Base-by-base conservation (phyloP, 2,113 vertebrate genomes). In the Platycercus adscitus region DNA sequence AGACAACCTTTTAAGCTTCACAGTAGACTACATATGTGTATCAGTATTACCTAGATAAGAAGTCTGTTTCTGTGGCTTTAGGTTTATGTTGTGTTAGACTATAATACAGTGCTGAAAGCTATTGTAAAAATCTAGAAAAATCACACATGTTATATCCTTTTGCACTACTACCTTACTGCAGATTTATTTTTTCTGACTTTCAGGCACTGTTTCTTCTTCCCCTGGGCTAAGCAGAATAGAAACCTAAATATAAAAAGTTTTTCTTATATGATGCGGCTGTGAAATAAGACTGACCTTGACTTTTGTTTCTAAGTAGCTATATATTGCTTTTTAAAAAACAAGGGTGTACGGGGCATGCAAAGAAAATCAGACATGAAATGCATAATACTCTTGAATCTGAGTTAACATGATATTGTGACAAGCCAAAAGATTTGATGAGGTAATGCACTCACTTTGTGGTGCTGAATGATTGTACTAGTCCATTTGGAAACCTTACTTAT, bases 401-500 rank as follows among this genome's bases (percentile, higher is more conserved):
- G 65, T 88, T 96, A 89, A 95, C 63, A 76, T 86, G 56, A 46
- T 90, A 71, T 46, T 89, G 61, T 64, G 46, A 91, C 61, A 92
- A 92, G 78, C 64, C 83, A 95, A 93, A 95, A 90, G 63, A 70
- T 58, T 64, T 91, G 56, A 92, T 95, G 84, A 97, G 76, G 70
- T 93, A 96, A 96, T 75, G 55, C 44, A 81, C 41, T 90, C 64
- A 95, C 31, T 86, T 46, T 23, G 10, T 83, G 49, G 37, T 93
- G 85, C 66, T 97, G 88, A 95, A 93, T 96, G 87, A 98, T 95
- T 91, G 82, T 88, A 47, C 49, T 35, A 61, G 83, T 95, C 76
- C 89, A 89, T 35, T 68, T 96, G 93, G 73, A 95, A 93, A 96
- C 24, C 56, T 94, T 95, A 95, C 77, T 96, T 95, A 94, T 95